A percentile compares a stretch with the other conserved stretches of the same genome.
These are phyloP conservation scores for Noturus placidus DNA, from an alignment of 2,113 vertebrate genomes.

Conservation along the genomic window DNA sequence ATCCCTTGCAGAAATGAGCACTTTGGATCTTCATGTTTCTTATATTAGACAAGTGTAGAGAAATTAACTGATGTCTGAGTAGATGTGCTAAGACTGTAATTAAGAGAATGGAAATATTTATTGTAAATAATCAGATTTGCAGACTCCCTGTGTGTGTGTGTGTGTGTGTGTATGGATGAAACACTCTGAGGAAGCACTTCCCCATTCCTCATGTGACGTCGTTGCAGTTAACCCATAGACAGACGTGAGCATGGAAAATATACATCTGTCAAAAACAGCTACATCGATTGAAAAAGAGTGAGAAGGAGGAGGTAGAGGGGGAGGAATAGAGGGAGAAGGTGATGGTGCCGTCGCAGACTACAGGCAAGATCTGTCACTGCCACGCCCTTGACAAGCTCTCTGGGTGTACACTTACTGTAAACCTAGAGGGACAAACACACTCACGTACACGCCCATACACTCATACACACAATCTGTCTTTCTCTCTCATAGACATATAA, in stretches of 20 bases:
- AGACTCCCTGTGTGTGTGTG: not conserved
- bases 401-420: conserved; percentile 6
- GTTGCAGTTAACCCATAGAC: conserved; percentile 19
- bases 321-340: not conserved
- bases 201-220: conserved; percentile 16
- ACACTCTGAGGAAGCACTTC: not conserved
- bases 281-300: conserved; percentile 27
- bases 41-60: not conserved
- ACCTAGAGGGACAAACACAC: conserved; percentile 16
- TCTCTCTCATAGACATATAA: not conserved
- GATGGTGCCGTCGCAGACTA: conserved; percentile 24
- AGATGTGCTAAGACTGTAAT: not conserved
- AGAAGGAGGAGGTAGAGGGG: not conserved
- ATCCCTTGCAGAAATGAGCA: not conserved
- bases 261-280: conserved; percentile 43
- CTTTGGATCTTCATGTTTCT: not conserved
- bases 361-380: conserved; percentile 29
- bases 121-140: not conserved
- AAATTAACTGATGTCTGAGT: not conserved
- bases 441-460: not conserved
- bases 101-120: conserved; percentile 1
- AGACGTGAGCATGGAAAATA: conserved; percentile 36
- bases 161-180: not conserved
- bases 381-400: conserved; percentile 18
- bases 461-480: not conserved